phyloP scores from a whole-genome alignment of 2,113 vertebrate genomes.

The Hypocryptadius cinnamomeus region DNA sequence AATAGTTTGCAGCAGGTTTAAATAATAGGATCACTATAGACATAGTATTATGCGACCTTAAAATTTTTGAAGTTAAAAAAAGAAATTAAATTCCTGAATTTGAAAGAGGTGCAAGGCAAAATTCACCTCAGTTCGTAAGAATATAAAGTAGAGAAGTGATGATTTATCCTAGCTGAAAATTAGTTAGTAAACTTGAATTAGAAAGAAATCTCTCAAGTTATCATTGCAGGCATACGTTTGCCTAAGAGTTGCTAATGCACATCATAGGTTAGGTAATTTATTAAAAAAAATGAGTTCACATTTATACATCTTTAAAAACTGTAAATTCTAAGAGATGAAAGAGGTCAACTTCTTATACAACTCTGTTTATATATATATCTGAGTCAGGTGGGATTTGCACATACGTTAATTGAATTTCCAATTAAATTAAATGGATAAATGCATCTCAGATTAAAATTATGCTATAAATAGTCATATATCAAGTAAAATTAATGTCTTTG shows the following conservation, averaged over 20 bases:
- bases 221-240: neutral
- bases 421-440: neutral
- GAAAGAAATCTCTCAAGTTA: neutral
- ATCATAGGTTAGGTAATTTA: neutral
- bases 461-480: neutral
- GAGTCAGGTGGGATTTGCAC: neutral
- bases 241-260: neutral
- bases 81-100: neutral
- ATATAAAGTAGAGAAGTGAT: neutral
- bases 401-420: neutral
- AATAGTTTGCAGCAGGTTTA: neutral
- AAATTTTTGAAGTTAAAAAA: neutral
- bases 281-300: neutral
- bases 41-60: fast-evolving
- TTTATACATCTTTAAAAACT: neutral
- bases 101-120: neutral
- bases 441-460: neutral
- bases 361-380: neutral
- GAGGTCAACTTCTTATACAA: neutral
- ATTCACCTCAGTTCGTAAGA: neutral
- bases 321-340: neutral
- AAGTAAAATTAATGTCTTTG: neutral
- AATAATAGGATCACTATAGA: neutral
- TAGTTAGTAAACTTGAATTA: neutral
- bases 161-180: neutral